These are phyloP conservation scores for Rhinella marina DNA, from an alignment of 2,797 vertebrate species.

Conservation along the genomic window DNA sequence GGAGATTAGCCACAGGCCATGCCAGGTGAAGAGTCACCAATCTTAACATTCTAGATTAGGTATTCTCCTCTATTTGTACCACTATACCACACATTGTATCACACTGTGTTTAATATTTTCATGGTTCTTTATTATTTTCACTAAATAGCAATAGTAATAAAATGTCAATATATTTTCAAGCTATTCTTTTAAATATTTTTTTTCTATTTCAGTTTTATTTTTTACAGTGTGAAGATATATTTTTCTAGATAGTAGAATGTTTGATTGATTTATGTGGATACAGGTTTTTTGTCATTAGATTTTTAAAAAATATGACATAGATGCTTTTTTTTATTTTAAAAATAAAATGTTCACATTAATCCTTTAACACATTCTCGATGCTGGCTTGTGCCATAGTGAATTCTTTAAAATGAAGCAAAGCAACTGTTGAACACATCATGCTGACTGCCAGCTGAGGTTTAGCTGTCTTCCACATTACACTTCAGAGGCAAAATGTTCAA, in stretches of 20 bases:
- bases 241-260: not conserved
- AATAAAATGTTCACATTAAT: not conserved
- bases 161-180: too few species aligned
- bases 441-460: constrained; percentile 69
- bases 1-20: too few species aligned
- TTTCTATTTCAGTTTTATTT: not conserved
- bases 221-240: too few species aligned
- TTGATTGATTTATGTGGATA: not conserved
- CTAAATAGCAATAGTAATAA: not conserved
- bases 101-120: too few species aligned
- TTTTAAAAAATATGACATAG: not conserved
- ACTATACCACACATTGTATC: too few species aligned
- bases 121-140: not conserved
- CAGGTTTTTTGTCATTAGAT: not conserved
- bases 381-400: constrained; percentile 1
- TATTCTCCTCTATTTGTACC: too few species aligned
- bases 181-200: too few species aligned
- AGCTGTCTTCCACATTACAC: constrained; percentile 68
- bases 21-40: too few species aligned
- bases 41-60: too few species aligned
- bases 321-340: not conserved
- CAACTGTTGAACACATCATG: constrained; percentile 65
- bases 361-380: not conserved
- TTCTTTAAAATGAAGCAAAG: constrained; percentile 33
- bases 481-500: constrained; percentile 62